Conservation (phyloP, 1,140 invertebrate genomes). For the Arctopsyche grandis region DNA sequence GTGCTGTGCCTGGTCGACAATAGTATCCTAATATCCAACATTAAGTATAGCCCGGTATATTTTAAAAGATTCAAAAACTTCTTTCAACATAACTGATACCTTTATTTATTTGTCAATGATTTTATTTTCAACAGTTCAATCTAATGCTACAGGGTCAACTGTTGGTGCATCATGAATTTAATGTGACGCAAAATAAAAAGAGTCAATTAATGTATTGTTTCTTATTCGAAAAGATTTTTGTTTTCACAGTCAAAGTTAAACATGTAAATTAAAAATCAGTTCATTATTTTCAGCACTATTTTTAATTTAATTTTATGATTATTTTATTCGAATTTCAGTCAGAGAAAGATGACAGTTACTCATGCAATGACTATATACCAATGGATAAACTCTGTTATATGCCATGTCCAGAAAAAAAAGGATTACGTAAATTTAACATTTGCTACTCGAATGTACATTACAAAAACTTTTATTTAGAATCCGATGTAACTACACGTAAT, state of each 20-base stretch:
- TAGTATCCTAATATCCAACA: constrained; percentile 15
- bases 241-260: constrained; percentile 86
- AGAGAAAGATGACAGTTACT: constrained; percentile 62
- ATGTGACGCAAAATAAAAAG: constrained; percentile 86
- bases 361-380: constrained; percentile 87
- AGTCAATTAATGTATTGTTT: constrained; percentile 90
- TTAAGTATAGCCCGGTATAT: constrained; percentile 9
- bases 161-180: constrained; percentile 90
- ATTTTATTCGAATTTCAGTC: constrained; percentile 55
- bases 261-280: constrained; percentile 71
- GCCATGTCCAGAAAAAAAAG: constrained; percentile 89
- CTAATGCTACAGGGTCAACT: constrained; percentile 92
- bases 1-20: not conserved
- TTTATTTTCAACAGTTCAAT: constrained; percentile 71
- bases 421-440: constrained; percentile 91
- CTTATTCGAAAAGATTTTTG: constrained; percentile 92
- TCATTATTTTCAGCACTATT: constrained; percentile 78
- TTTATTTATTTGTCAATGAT: not conserved
- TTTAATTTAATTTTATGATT: not conserved
- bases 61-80: too few relatives aligned
- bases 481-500: constrained; percentile 79
- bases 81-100: too few relatives aligned
- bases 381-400: constrained; percentile 93
- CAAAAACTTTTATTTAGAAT: constrained; percentile 84
- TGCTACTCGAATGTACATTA: constrained; percentile 87